A percentile compares a stretch with the other conserved stretches of the same genome.
phyloP scores from a whole-genome alignment of 1,140 invertebrate genomes.

The Cydia pomonella region DNA sequence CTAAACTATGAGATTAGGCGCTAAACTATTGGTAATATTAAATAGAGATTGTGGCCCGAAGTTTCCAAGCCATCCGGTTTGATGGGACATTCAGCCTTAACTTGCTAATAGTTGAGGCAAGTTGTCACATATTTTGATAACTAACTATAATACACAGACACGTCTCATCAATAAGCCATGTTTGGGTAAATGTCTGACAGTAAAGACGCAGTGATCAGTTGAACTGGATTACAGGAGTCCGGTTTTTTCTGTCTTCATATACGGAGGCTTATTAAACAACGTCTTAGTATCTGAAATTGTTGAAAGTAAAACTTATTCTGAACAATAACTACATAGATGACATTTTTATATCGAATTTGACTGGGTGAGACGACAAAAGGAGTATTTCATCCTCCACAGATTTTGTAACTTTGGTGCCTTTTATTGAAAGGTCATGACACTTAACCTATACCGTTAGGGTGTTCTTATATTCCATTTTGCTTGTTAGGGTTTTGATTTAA shows the following conservation, averaged over 20 bases:
- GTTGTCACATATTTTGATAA: background rate
- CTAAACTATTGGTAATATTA: conserved; percentile 12
- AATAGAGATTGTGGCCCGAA: conserved; percentile 5
- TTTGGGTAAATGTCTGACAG: too few species aligned
- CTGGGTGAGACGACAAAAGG: background rate
- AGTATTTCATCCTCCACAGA: background rate
- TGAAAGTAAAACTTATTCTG: too few species aligned
- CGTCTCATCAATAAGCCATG: too few species aligned
- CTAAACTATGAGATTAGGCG: conserved; percentile 14
- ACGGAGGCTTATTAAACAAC: too few species aligned
- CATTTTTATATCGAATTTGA: background rate
- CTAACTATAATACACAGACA: too few species aligned
- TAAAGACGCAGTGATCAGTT: too few species aligned
- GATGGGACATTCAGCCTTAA: background rate
- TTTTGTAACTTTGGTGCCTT: background rate
- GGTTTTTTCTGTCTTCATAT: too few species aligned
- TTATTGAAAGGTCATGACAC: conserved; percentile 19
- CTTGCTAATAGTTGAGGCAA: background rate
- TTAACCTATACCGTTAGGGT: background rate
- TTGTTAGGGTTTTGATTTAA: background rate
- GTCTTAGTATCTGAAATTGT: too few species aligned
- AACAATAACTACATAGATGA: too few species aligned
- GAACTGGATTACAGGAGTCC: too few species aligned
- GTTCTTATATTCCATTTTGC: background rate
- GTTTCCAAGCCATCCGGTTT: conserved; percentile 4